Conservation (phyloP, 1,140 invertebrate genomes). For the Cydia pomonella region DNA sequence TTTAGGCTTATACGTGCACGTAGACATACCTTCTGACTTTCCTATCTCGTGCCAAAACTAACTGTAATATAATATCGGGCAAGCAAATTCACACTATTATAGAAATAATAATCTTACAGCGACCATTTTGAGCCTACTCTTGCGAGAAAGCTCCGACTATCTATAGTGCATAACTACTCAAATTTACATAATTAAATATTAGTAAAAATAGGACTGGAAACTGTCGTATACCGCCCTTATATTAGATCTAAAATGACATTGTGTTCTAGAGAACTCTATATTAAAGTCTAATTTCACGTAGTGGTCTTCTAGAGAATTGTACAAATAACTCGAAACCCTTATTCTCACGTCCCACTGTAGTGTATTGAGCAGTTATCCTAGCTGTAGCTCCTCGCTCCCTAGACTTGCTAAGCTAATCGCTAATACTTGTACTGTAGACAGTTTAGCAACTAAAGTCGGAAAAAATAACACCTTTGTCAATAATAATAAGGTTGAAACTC, state of each 20-base stretch:
- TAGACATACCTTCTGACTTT: slow-evolving; percentile 56
- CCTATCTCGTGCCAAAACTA: slow-evolving; percentile 75
- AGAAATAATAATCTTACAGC: slow-evolving; percentile 34
- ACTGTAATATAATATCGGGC: slow-evolving; percentile 55
- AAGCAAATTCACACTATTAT: slow-evolving; percentile 39
- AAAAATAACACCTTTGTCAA: neutral
- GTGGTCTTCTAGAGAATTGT: slow-evolving; percentile 67
- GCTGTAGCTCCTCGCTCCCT: slow-evolving; percentile 16
- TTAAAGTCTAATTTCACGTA: slow-evolving; percentile 50
- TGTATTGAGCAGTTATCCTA: slow-evolving; percentile 33
- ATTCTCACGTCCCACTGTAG: slow-evolving; percentile 76
- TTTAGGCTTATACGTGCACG: slow-evolving; percentile 72
- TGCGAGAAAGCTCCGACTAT: neutral
- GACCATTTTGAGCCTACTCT: slow-evolving; percentile 33
- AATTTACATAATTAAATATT: slow-evolving; percentile 13
- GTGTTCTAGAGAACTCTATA: slow-evolving; percentile 50
- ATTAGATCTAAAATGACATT: slow-evolving; percentile 15
- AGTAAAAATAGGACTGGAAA: slow-evolving; percentile 12
- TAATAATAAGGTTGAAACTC: neutral
- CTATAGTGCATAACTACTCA: slow-evolving; percentile 8
- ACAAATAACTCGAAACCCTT: slow-evolving; percentile 71
- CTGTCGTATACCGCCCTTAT: slow-evolving; percentile 26
- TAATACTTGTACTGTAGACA: neutral
- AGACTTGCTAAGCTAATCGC: slow-evolving; percentile 16
- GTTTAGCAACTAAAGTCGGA: slow-evolving; percentile 7